Base-by-base conservation (phyloP, 2,797 vertebrate genomes). In the Bradypus variegatus region DNA sequence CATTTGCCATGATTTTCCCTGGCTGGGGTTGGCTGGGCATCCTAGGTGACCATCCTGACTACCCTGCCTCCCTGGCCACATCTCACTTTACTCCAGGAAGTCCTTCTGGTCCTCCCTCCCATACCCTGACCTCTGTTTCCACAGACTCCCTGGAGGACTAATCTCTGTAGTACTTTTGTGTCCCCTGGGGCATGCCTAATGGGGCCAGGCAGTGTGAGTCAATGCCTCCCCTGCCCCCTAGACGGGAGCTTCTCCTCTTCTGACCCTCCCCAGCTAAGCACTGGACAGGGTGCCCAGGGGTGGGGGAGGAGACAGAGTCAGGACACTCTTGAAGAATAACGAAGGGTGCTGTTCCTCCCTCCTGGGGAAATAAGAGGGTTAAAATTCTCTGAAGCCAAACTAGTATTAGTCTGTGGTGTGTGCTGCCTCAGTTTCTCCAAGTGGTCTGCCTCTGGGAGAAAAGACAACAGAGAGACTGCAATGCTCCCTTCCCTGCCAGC, bases 391-490 rank as follows among this genome's bases (percentile, higher is more conserved):
- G 84, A 92, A 72, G 58, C 83, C 48, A 36, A 18, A 41, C 5
- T 48, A 79, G 53, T 14, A 41, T 5, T 48, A 79, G 53, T 53
- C 38, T 73, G 29, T 36, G 45, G 14, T 58, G 11, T 58, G 23
- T 64, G 70, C 62, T 50, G 83, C 73, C 86, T 94, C 73, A 60
- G 77, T 93, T 93, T 95, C 89, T 65, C 84, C 67, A 50, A 77
- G 33, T 64, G 53, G 33, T 70, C 29, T 33, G 31, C 23, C 27
- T 55, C 75, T 62, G 11, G 33, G 38, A 86, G 70, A 83, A 80
- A 50, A 80, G 75, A 36, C 14, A 23, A 50, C 55, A 80, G n/a
- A 73, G 10, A 41, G 18, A 29, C 64, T 18, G 25, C 1, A 2
- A 69, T 25, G 38, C 2, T 6, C 31, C 0, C 38, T 38, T 38